Evolutionary conservation across 2,113 vertebrate species (phyloP).

Genomic region (Pelecanus crispus): DNA sequence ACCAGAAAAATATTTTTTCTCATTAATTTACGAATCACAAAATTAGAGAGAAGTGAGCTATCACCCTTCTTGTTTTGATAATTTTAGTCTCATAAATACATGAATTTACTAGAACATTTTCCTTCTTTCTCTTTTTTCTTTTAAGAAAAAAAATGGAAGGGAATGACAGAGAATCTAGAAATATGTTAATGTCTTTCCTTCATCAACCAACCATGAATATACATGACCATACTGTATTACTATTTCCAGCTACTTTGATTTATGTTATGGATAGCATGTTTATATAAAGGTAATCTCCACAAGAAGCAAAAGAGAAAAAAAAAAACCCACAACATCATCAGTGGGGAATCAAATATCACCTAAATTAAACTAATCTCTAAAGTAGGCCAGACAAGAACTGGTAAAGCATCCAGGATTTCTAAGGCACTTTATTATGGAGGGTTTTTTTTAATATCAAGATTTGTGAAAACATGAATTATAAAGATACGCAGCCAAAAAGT

Average conservation of each 20-base stretch:
- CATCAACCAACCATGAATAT: conserved; percentile 39
- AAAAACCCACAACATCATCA: not conserved
- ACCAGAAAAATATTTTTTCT: not conserved
- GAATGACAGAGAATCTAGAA: not conserved
- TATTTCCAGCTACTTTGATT: conserved; percentile 41
- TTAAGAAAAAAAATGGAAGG: not conserved
- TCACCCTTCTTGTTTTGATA: not conserved
- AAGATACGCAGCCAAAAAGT: not conserved
- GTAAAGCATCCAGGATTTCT: not conserved
- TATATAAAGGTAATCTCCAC: conserved; percentile 19
- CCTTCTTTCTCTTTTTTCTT: not conserved
- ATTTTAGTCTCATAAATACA: not conserved
- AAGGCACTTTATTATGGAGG: not conserved
- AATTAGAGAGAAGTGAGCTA: not conserved
- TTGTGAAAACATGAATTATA: not conserved
- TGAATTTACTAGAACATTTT: not conserved
- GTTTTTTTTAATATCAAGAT: not conserved
- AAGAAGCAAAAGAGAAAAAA: not conserved
- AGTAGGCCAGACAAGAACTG: not conserved
- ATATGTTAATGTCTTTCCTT: conserved; percentile 32
- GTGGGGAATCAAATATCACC: not conserved
- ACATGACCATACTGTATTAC: not conserved
- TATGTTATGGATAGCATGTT: conserved; percentile 23
- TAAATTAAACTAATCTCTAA: not conserved
- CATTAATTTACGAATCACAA: not conserved